Conservation (phyloP, 1,140 invertebrate species). For the Aphelenchoides besseyi region DNA sequence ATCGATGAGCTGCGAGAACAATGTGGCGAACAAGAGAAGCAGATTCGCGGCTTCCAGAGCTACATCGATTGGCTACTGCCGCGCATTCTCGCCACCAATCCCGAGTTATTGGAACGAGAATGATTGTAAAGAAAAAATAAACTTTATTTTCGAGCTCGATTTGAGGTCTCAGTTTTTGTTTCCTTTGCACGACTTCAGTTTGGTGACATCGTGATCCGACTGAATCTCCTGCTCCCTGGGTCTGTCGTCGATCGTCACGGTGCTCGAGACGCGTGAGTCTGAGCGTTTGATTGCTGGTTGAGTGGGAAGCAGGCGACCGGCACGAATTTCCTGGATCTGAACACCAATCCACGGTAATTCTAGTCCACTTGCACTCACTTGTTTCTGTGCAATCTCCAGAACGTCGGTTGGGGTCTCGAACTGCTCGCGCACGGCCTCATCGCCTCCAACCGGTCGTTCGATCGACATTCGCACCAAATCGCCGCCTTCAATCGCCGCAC, state of each 20-base stretch:
- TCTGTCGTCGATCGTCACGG: constrained; percentile 11
- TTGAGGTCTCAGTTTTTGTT: constrained; percentile 16
- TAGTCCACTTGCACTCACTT: constrained; percentile 16
- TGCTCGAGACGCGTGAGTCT: background rate
- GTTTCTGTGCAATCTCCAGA: constrained; percentile 30
- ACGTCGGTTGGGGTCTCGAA: constrained; percentile 24
- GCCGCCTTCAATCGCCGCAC: constrained; percentile 7
- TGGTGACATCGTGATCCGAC: constrained; percentile 22
- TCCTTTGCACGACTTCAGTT: constrained; percentile 25
- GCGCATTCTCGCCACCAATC: too few relatives aligned
- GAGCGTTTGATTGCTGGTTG: background rate
- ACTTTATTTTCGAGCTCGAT: too few relatives aligned
- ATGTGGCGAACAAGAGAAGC: too few relatives aligned
- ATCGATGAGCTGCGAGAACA: too few relatives aligned
- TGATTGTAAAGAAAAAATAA: too few relatives aligned
- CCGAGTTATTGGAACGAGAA: too few relatives aligned
- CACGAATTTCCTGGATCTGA: constrained; percentile 21
- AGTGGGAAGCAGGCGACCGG: background rate
- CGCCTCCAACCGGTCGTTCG: constrained; percentile 25
- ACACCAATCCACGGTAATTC: constrained; percentile 10
- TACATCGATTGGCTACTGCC: too few relatives aligned
- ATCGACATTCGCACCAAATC: constrained; percentile 14
- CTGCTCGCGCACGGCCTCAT: constrained; percentile 28
- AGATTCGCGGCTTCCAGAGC: too few relatives aligned
- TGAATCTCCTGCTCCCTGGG: constrained; percentile 24